A percentile compares a stretch with the other conserved stretches of the same genome.
These are phyloP conservation scores for Penaeus monodon DNA, from an alignment of 2,888 invertebrate genomes.

Conservation along the genomic window DNA sequence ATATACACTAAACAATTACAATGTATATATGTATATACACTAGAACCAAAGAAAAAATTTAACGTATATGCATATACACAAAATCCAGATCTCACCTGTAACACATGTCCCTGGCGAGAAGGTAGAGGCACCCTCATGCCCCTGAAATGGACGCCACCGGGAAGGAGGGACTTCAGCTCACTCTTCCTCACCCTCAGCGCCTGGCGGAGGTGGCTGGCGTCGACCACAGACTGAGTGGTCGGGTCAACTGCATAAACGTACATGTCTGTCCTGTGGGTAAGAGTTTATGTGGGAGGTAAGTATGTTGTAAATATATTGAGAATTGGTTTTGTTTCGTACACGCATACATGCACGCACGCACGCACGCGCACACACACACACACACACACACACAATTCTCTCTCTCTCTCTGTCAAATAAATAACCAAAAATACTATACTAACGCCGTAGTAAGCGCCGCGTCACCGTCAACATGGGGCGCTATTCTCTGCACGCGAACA, in stretches of 20 bases:
- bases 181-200: conserved; percentile 43
- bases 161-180: conserved; percentile 36
- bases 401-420: not conserved
- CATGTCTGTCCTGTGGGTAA: conserved; percentile 81
- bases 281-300: too few relatives aligned
- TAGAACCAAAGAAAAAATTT: too few relatives aligned
- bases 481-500: conserved; percentile 82
- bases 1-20: too few relatives aligned
- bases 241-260: conserved; percentile 89
- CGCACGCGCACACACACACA: not conserved
- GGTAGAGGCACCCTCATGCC: conserved; percentile 55
- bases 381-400: not conserved
- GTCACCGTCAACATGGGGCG: conserved; percentile 80
- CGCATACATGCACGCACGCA: too few relatives aligned
- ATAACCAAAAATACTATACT: conserved; percentile 69
- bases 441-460: conserved; percentile 78
- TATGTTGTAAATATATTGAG: too few relatives aligned
- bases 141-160: conserved; percentile 41
- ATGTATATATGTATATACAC: not conserved
- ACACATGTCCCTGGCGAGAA: conserved; percentile 34
- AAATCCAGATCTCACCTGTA: conserved; percentile 43
- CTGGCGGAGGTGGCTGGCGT: conserved; percentile 75
- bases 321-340: not conserved
- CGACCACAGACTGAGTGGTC: conserved; percentile 83
- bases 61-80: too few relatives aligned